Evolutionary conservation across 2,113 vertebrate genomes (phyloP), one percentile per base, ranked within the genome.

Genomic region (Ophthalmolycus amberensis): DNA sequence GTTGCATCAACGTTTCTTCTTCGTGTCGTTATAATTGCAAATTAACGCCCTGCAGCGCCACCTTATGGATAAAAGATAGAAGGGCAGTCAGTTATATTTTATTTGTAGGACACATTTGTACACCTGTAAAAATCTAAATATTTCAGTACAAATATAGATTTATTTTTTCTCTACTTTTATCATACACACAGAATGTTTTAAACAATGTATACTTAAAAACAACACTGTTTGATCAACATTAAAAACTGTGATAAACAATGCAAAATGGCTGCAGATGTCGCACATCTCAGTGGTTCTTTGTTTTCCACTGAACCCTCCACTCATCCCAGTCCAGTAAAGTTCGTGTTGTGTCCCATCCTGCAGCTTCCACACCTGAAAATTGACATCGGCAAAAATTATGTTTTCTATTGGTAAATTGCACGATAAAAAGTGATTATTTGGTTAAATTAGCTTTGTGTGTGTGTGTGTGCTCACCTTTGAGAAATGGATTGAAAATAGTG

Each of bases 251-350:
- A 63, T 54, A 44, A 77, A 76, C 0, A 71, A 14, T 48, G 1
- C 5, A 0, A 34, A 64, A 63, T 12, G 18, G 29, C 10, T 27
- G 56, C 27, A 62, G 9, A 18, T 14, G 37, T 75, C 46, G 10
- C 29, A 54, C 5, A 48, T 62, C 59, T 94, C 72, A 95, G 77
- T 52, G 88, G 15, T 44, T 88, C 81, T 94, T 93, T 6, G 52
- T 84, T 40, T 88, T 94, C 96, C 96, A 97, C 0, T 95, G 92
- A 0, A 96, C 93, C 68, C 97, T 94, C 97, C 97, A 97, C 72
- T 97, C 97, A 32, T 97, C 95, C 83, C 96, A 96, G 89, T 96
- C 95, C 18, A 98, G 83, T 15, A 96, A 93, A 66, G 95, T 96
- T 77, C 94, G 93, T 44, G 94, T 93, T 0, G 91, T 95, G 62